Percentiles rank a stretch among this genome's conserved stretches.
phyloP scores from a whole-genome alignment of 1,140 invertebrate genomes.

The Drosophila ficusphila region DNA sequence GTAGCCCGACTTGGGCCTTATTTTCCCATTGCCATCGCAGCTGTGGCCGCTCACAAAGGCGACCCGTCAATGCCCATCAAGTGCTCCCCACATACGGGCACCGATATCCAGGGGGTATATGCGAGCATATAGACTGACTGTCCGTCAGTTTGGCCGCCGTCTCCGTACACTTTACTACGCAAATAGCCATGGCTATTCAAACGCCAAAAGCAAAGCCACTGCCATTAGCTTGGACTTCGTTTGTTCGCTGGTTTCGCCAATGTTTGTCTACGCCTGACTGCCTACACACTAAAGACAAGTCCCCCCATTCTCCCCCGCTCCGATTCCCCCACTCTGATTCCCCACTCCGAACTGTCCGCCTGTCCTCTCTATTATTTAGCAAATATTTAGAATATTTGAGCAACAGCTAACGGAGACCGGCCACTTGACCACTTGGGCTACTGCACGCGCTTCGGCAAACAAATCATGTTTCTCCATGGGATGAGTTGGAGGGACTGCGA shows the following conservation, averaged over 20 bases:
- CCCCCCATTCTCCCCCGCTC: too few species aligned
- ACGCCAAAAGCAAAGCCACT: constrained; percentile 70
- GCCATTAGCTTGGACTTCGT: constrained; percentile 60
- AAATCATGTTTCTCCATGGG: constrained; percentile 60
- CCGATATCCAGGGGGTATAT: constrained; percentile 1
- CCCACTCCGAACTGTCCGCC: not conserved
- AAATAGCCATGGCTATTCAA: constrained; percentile 68
- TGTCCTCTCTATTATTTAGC: constrained; percentile 78
- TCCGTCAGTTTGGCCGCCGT: constrained; percentile 48
- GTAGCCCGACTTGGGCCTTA: constrained; percentile 1
- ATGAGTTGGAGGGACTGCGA: constrained; percentile 3
- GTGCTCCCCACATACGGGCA: constrained; percentile 15
- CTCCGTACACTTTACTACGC: constrained; percentile 73
- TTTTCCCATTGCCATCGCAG: constrained; percentile 26
- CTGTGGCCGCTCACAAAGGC: constrained; percentile 29
- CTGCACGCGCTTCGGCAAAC: constrained; percentile 74
- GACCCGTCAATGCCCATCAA: constrained; percentile 44
- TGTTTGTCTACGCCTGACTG: constrained; percentile 68
- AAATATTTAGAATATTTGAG: constrained; percentile 83
- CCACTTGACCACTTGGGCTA: constrained; percentile 70
- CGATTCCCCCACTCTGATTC: too few species aligned
- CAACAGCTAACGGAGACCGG: constrained; percentile 51
- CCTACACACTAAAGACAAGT: constrained; percentile 51
- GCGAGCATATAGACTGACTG: constrained; percentile 23
- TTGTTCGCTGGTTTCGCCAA: constrained; percentile 48